These are phyloP conservation scores for Mactra quadrangularis DNA, from an alignment of 1,140 invertebrate genomes.

Conservation along the genomic window DNA sequence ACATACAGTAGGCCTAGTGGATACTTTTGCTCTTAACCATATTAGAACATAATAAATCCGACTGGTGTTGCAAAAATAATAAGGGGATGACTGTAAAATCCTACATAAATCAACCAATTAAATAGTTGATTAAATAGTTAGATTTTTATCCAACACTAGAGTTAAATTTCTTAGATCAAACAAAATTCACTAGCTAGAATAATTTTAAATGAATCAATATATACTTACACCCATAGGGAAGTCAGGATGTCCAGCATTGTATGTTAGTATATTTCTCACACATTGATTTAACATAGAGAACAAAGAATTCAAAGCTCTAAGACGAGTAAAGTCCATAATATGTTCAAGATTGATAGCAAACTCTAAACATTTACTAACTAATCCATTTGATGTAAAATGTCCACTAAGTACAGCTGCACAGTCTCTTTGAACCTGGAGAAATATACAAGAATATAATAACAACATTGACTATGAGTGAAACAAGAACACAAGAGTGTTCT, in stretches of 20 bases:
- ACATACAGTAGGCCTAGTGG: too few relatives aligned
- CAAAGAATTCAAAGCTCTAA: constrained; percentile 96
- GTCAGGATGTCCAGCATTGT: constrained; percentile 96
- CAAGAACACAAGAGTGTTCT: too few relatives aligned
- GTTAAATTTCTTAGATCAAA: too few relatives aligned
- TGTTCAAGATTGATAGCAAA: constrained; percentile 95
- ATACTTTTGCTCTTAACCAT: too few relatives aligned
- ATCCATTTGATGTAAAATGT: constrained; percentile 95
- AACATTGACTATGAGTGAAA: too few relatives aligned
- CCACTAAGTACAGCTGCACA: constrained; percentile 93
- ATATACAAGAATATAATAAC: constrained; percentile 18
- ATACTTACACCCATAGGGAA: constrained; percentile 92
- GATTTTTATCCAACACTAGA: too few relatives aligned
- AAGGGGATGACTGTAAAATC: too few relatives aligned
- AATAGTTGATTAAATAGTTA: too few relatives aligned
- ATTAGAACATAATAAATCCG: too few relatives aligned
- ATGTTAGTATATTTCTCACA: constrained; percentile 93
- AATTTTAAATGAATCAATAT: too few relatives aligned
- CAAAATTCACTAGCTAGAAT: neutral
- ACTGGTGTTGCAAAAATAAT: too few relatives aligned
- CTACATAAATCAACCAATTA: too few relatives aligned
- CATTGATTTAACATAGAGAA: constrained; percentile 99
- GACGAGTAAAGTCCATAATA: constrained; percentile 99
- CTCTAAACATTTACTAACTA: constrained; percentile 96
- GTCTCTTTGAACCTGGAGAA: constrained; percentile 91